Evolutionary conservation across 1,140 invertebrate species (phyloP), one percentile per base, ranked within the genome.

Genomic region (Macrostomum lignano): DNA sequence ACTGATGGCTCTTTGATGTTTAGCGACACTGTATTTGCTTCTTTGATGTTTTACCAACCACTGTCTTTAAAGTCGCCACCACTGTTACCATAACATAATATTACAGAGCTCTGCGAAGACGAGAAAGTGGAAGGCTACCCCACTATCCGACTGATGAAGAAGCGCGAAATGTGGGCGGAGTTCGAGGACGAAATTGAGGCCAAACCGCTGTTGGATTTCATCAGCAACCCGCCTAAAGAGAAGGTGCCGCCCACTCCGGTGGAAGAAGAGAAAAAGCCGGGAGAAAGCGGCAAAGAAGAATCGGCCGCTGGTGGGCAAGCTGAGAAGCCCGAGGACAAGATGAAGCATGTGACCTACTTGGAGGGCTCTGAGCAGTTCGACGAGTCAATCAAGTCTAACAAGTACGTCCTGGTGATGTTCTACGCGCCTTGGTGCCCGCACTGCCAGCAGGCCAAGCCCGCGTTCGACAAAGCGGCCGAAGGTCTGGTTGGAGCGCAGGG

Each of bases 381-480:
- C n/a, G n/a, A n/a, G n/a, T n/a, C n/a, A n/a, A n/a, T n/a, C n/a
- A n/a, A n/a, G n/a, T n/a, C n/a, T n/a, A n/a, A n/a, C n/a, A n/a
- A n/a, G n/a, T n/a, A n/a, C n/a, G n/a, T 25, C 17, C 11, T 33
- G 3, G 22, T 33, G 3, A 33, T 33, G 32, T 75, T 76, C 53
- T 76, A 72, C 53, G 73, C 73, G 11, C 73, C 74, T 0, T 76
- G 74, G 74, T 76, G 73, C 54, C 70, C 70, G 13, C 70, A 74
- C 49, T 77, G 74, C 46, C 70, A 70, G 62, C 69, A 63, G 47
- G 19, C 32, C 6, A 33, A 33, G 19, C 32, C 32, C 5, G 13
- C 24, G 10, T 33, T 33, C 14, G 14, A 10, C 11, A 21, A 24
- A 7, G 32, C 32, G 7, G 32, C 32, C n/a, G n/a, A n/a, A n/a